phyloP scores from a whole-genome alignment of 2,888 invertebrate species.

The Capitulum mitella region DNA sequence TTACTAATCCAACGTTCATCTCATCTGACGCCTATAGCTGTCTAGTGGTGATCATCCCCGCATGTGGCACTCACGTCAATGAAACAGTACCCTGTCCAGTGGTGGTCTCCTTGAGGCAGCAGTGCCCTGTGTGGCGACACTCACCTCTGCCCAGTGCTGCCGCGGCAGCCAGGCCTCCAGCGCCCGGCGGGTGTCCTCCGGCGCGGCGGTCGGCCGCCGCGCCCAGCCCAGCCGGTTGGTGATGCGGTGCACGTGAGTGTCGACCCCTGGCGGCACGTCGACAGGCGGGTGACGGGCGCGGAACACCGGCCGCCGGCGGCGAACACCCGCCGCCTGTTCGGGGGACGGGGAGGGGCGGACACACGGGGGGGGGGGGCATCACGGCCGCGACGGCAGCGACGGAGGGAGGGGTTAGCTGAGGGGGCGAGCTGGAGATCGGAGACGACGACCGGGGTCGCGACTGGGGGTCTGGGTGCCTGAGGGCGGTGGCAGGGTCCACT shows the following conservation, averaged over 20 bases:
- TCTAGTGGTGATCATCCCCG: no score
- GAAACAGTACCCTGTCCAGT: background rate
- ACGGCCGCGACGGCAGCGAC: no score
- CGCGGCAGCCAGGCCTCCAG: constrained; percentile 84
- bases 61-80: no score
- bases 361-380: fast-evolving
- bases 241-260: constrained; percentile 95
- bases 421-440: background rate
- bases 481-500: no score
- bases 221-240: constrained; percentile 86
- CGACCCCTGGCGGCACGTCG: no score
- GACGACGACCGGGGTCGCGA: no score
- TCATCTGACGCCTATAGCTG: background rate
- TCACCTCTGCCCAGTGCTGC: constrained; percentile 70
- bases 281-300: constrained; percentile 37
- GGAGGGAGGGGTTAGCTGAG: background rate
- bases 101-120: no score
- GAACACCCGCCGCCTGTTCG: background rate
- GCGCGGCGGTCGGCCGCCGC: constrained; percentile 57
- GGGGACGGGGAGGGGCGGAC: background rate
- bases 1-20: background rate
- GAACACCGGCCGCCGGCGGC: background rate
- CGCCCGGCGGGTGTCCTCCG: constrained; percentile 76
- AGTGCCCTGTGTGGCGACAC: no score
- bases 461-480: no score